phyloP scores from a whole-genome alignment of 2,797 vertebrate genomes.

The Kryptolebias ocellatus region DNA sequence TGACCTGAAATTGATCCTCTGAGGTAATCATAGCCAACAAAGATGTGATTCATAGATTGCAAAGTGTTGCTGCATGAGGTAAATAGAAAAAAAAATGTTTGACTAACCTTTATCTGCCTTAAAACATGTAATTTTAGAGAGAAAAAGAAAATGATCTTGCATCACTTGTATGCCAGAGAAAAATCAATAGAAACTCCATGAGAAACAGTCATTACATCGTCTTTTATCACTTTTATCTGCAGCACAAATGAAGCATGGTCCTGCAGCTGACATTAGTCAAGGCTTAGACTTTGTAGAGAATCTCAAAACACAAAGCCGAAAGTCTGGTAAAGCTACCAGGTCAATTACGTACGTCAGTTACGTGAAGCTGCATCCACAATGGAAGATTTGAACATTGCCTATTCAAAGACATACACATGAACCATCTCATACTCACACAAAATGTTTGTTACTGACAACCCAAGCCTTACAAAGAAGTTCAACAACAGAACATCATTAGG shows the following conservation, averaged over 20 bases:
- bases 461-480: not conserved
- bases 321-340: not conserved
- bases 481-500: not conserved
- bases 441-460: not conserved
- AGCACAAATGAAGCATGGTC: not conserved
- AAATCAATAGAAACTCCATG: slow-evolving; percentile 15
- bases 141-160: slow-evolving; percentile 20
- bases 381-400: no score
- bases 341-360: not conserved
- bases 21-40: slow-evolving; percentile 9
- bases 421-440: no score
- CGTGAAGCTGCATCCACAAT: no score
- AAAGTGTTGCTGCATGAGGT: slow-evolving; percentile 16
- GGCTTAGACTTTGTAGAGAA: not conserved
- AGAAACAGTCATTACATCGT: slow-evolving; percentile 5
- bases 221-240: slow-evolving; percentile 1
- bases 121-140: slow-evolving; percentile 3
- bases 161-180: slow-evolving; percentile 16
- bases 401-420: no score
- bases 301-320: slow-evolving; percentile 6
- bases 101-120: slow-evolving; percentile 2
- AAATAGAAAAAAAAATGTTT: slow-evolving; percentile 17
- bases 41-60: slow-evolving; percentile 14
- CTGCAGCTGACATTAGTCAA: slow-evolving; percentile 2
- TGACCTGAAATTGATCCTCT: slow-evolving; percentile 18